Base-by-base conservation (phyloP, 1,140 invertebrate genomes). In the Bombus balteatus region DNA sequence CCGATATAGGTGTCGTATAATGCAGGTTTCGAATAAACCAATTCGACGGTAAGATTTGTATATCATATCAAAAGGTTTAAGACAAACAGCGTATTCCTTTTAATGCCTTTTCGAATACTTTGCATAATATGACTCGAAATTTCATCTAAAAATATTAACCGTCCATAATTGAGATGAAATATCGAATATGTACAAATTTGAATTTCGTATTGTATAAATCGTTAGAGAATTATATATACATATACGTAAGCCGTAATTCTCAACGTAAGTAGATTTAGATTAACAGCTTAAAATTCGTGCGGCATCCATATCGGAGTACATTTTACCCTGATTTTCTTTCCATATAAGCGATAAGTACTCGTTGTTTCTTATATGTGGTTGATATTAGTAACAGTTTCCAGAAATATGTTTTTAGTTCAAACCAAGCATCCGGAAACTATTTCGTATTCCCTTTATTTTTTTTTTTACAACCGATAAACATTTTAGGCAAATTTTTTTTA, bases 161-260 rank as follows among this genome's bases (percentile, higher is more conserved):
- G 76, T 85, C 77, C 83, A 72, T 80, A 80, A 25, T 65, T 53
- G 25, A 68, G 32, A 53, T 66, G 65, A 53, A 72, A 34, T 13
- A 57, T 59, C 12, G 25, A 70, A 78, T 41, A 13, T 6, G 10
- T 34, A 65, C 39, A 34, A 28, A 25, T 70, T 47, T 34, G 15
- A 39, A 83, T 83, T 77, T 78, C 10, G 10, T 47, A 28, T 59
- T 77, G 37, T 68, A 57, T 41, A 53, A 39, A 10, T 43, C 32
- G 1, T 77, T 41, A 41, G 28, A 15, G 6, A 34, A 37, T 37
- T 34, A 5, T 39, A 18, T 22, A 39, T 32, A 79, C 32, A 57
- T 32, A 32, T 28, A 37, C 22, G 15, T 66, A 9, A 72, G 34
- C 5, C 62, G n/a, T 62, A 77, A 62, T 62, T 43, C 13, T 77